Conservation (phyloP, 2,797 vertebrate genomes). For the Okamejei kenojei region DNA sequence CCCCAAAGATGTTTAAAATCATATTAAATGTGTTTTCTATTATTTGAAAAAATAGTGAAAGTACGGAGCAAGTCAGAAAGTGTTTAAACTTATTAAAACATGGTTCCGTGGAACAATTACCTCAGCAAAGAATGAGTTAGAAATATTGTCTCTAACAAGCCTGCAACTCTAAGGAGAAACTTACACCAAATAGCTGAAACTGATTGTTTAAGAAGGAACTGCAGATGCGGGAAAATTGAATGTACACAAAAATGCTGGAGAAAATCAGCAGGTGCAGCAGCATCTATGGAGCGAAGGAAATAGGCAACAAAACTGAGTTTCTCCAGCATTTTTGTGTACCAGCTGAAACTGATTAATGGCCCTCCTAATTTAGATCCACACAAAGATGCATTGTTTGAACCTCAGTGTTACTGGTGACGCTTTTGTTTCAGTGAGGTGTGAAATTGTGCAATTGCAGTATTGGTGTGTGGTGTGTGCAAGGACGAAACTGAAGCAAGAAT, state of each 20-base stretch:
- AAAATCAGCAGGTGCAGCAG: too few species aligned
- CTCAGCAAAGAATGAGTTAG: not conserved
- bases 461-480: slow-evolving; percentile 49
- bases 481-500: slow-evolving; percentile 47
- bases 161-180: not conserved
- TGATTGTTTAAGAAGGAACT: too few species aligned
- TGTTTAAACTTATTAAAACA: not conserved
- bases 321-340: too few species aligned
- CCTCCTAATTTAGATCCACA: slow-evolving; percentile 45
- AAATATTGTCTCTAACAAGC: not conserved
- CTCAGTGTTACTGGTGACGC: slow-evolving; percentile 51
- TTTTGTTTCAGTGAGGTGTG: slow-evolving; percentile 51
- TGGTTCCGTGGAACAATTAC: not conserved
- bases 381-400: slow-evolving; percentile 46
- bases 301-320: too few species aligned
- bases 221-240: too few species aligned
- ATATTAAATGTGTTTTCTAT: not conserved
- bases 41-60: not conserved
- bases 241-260: too few species aligned
- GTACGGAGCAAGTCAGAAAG: not conserved
- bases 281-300: too few species aligned
- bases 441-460: slow-evolving; percentile 53
- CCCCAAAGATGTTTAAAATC: too few species aligned
- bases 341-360: slow-evolving; percentile 44
- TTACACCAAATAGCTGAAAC: not conserved